phyloP scores from a whole-genome alignment of 2,797 vertebrate genomes.

The Tamandua tetradactyla region DNA sequence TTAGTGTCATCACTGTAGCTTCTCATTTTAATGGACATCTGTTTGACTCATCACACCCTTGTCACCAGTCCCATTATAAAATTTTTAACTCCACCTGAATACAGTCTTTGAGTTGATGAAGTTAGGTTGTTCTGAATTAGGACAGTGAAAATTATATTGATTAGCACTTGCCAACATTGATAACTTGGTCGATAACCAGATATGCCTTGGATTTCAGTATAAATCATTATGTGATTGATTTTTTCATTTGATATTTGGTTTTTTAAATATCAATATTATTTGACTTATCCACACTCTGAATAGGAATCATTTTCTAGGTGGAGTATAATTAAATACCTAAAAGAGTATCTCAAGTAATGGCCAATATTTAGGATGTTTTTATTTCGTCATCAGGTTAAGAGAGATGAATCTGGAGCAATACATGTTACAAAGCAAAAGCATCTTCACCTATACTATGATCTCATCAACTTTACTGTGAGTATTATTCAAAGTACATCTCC shows the following conservation, averaged over 20 bases:
- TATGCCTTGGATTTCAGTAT: slow-evolving; percentile 6
- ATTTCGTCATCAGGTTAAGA: slow-evolving; percentile 91
- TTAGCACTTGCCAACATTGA: neutral
- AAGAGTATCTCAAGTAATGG: neutral
- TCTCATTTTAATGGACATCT: slow-evolving; percentile 4
- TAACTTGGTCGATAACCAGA: neutral
- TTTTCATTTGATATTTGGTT: slow-evolving; percentile 27
- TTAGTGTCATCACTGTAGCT: neutral
- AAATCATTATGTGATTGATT: neutral
- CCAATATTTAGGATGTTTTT: neutral
- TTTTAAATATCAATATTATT: neutral
- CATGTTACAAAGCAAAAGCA: slow-evolving; percentile 98
- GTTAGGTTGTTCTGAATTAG: slow-evolving; percentile 33
- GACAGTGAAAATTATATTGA: neutral
- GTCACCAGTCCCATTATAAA: neutral
- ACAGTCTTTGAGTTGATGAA: neutral
- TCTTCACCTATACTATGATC: slow-evolving; percentile 95
- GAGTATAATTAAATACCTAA: slow-evolving; percentile 8
- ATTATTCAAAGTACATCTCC: neutral
- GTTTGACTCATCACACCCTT: neutral
- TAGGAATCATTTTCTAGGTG: neutral
- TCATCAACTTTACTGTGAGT: slow-evolving; percentile 97
- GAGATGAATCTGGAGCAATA: slow-evolving; percentile 95
- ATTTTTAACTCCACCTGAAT: slow-evolving; percentile 25
- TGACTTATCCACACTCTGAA: neutral